Base-by-base conservation (phyloP, 2,888 invertebrate species). In the Leptopterna dolabrata region DNA sequence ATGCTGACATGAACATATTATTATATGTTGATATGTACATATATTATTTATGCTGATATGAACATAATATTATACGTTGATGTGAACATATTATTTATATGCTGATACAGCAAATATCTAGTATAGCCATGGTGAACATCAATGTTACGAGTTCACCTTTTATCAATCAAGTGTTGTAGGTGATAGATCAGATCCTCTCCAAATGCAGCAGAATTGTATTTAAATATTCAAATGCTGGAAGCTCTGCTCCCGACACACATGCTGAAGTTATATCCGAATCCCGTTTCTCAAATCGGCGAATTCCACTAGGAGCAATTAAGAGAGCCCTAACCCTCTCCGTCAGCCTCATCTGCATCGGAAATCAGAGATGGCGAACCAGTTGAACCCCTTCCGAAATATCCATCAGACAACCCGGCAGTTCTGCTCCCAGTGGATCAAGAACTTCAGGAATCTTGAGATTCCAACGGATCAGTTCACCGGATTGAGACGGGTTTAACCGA, bases 381-480 rank as follows among this genome's bases (percentile, higher is more conserved):
- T 41, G 6, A 36, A 36, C 2, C 36, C 73, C 73, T 36, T 41
- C 36, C 73, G 19, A 27, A 63, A 63, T 63, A 63, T 27, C 63
- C 63, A 9, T 19, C 81, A 27, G 30, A 2, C 36, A 11, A 55
- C 36, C 36, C 11, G 51, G 30, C n/a, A 51, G 81, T 45, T 45
- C 55, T 81, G 81, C 51, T 81, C 81, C 81, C 16, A n/a, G 24
- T 27, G 51, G 55, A 0, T 51, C 81, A 24, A 24, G 24, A 63
- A 3, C 45, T 45, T 14, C 81, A 55, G 81, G 81, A 47, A 81
- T 81, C 30, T 51, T 27, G 55, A 51, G 55, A 81, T 81, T 81
- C 55, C 81, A 81, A 81, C 55, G 29, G 51, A 81, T 81, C n/a
- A n/a, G n/a, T 27, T 51, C 63, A 24, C 14, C 41, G 63, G 63